Conservation (phyloP, 2,797 vertebrate genomes). For the Enteromius mattozi region DNA sequence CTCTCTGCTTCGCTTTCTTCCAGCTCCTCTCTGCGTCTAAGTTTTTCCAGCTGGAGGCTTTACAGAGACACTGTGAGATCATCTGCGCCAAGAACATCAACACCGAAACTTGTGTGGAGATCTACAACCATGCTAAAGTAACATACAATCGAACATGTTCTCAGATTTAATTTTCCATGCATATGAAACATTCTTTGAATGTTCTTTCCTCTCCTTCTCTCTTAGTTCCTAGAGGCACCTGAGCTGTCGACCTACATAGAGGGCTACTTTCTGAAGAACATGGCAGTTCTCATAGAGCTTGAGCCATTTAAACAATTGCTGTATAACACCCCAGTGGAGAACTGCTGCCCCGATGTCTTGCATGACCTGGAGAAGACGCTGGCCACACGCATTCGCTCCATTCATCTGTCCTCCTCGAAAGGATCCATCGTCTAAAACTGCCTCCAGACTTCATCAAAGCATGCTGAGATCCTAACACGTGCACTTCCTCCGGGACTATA, state of each 20-base stretch:
- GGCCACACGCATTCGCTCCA: slow-evolving; percentile 92
- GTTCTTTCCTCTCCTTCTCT: neutral
- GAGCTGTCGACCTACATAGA: slow-evolving; percentile 93
- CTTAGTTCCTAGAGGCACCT: slow-evolving; percentile 90
- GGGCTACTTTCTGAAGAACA: slow-evolving; percentile 98
- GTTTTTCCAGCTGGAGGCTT: slow-evolving; percentile 96
- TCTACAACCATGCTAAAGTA: slow-evolving; percentile 99
- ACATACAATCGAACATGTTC: slow-evolving; percentile 1
- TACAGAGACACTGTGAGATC: slow-evolving; percentile 98
- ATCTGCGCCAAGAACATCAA: slow-evolving; percentile 98
- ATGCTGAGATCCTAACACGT: slow-evolving; percentile 13
- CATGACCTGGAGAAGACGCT: slow-evolving; percentile 95
- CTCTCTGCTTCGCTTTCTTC: neutral
- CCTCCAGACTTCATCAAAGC: slow-evolving; percentile 30
- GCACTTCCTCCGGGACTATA: slow-evolving; percentile 37
- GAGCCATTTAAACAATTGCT: slow-evolving; percentile 97
- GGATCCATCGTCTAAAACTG: slow-evolving; percentile 90
- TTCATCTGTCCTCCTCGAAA: slow-evolving; percentile 97
- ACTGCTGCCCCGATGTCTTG: slow-evolving; percentile 86
- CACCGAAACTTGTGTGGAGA: slow-evolving; percentile 94
- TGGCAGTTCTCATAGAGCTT: slow-evolving; percentile 94
- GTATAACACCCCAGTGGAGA: slow-evolving; percentile 88
- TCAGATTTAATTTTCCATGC: neutral
- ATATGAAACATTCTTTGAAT: neutral
- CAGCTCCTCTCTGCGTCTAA: slow-evolving; percentile 97